phyloP scores from a whole-genome alignment of 2,113 vertebrate genomes.

The Centrocercus urophasianus region DNA sequence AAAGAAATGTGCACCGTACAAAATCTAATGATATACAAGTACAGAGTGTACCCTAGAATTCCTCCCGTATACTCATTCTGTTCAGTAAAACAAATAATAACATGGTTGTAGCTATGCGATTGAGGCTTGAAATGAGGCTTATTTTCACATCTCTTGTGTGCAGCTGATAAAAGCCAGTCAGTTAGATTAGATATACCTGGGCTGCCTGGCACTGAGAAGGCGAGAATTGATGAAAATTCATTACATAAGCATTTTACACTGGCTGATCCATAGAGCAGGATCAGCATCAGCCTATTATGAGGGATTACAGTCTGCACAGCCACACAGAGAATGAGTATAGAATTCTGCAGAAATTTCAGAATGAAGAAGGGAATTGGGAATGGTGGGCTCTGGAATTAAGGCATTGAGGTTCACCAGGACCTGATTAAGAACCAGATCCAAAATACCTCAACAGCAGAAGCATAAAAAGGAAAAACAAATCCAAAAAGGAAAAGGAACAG shows the following conservation, averaged over 20 bases:
- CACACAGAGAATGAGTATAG: neutral
- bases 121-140: conserved; percentile 48
- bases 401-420: conserved; percentile 42
- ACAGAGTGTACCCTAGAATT: neutral
- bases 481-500: neutral
- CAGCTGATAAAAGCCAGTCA: conserved; percentile 31
- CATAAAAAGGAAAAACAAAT: neutral
- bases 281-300: conserved; percentile 42
- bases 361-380: neutral
- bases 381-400: conserved; percentile 14
- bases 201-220: neutral
- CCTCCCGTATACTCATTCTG: neutral
- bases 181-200: conserved; percentile 62
- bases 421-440: conserved; percentile 7
- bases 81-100: conserved; percentile 44
- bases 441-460: neutral
- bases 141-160: conserved; percentile 45
- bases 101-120: neutral
- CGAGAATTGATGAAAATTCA: conserved; percentile 36
- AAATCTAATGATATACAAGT: neutral
- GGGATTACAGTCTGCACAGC: conserved; percentile 46
- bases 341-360: conserved; percentile 44
- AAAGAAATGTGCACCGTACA: neutral
- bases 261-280: conserved; percentile 49
- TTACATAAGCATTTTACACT: conserved; percentile 40